Percentiles rank a stretch among this genome's conserved stretches.
Conservation (phyloP, 2,888 invertebrate genomes). For the Ectropis crepuscularia region DNA sequence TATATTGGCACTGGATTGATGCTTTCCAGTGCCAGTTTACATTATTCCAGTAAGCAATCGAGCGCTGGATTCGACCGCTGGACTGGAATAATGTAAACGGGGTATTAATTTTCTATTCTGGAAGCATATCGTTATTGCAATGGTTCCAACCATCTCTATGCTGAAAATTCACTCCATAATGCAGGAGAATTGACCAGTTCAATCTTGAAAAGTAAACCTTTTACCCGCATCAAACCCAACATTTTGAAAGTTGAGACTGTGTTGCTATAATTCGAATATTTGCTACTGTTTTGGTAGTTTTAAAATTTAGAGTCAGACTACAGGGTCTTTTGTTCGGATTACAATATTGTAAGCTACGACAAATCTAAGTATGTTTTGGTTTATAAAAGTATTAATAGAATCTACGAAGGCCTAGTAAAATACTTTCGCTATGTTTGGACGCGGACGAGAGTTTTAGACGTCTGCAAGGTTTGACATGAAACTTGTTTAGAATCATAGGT, state of each 20-base stretch:
- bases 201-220: too few species aligned
- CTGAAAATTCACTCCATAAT: too few species aligned
- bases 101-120: too few species aligned
- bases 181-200: neutral
- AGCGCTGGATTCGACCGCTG: too few species aligned
- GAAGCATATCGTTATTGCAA: too few species aligned
- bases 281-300: slow-evolving; percentile 39
- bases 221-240: too few species aligned
- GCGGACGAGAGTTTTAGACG: neutral
- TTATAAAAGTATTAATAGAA: slow-evolving; percentile 25
- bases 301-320: slow-evolving; percentile 21
- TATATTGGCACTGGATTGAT: too few species aligned
- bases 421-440: slow-evolving; percentile 14
- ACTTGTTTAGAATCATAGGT: slow-evolving; percentile 15
- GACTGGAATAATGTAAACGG: too few species aligned
- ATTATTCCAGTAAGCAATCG: too few species aligned
- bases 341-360: slow-evolving; percentile 3
- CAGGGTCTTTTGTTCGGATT: slow-evolving; percentile 19
- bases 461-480: too few species aligned
- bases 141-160: too few species aligned
- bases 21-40: too few species aligned
- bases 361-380: slow-evolving; percentile 9
- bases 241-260: slow-evolving; percentile 40
- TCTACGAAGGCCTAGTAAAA: slow-evolving; percentile 17
- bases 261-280: slow-evolving; percentile 38